Percentiles rank a stretch among this genome's conserved stretches.
Conservation (phyloP, 2,113 vertebrate species). For the Callionymus lyra region DNA sequence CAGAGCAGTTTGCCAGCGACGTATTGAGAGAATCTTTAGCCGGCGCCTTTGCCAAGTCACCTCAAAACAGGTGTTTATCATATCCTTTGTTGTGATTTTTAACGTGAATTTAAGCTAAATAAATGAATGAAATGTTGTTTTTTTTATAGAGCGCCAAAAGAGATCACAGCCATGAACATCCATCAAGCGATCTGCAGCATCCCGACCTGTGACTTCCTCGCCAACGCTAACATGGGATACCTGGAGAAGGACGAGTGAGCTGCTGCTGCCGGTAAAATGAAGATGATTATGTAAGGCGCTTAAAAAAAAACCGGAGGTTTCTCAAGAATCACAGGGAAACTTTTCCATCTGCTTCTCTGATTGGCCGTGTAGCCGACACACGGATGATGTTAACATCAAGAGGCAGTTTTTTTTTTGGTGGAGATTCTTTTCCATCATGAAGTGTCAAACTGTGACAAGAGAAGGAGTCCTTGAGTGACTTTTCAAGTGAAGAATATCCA, state of each 20-base stretch:
- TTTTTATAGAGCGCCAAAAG: conserved; percentile 78
- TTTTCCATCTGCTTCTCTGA: no score
- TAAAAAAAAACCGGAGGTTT: not conserved
- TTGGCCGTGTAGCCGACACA: no score
- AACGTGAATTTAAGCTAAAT: not conserved
- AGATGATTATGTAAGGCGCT: conserved; percentile 3
- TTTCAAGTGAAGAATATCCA: no score
- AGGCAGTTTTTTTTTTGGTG: no score
- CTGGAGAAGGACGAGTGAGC: conserved; percentile 59
- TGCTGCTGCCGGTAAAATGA: not conserved
- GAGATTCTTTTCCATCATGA: no score
- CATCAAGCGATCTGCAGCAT: conserved; percentile 88
- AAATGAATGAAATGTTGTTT: no score
- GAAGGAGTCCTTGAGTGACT: no score
- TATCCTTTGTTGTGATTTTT: no score
- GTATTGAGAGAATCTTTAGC: conserved; percentile 85
- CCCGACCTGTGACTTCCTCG: conserved; percentile 93
- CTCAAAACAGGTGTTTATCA: conserved; percentile 79
- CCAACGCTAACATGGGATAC: conserved; percentile 86
- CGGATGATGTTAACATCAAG: no score
- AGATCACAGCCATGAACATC: conserved; percentile 88
- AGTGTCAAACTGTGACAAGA: no score
- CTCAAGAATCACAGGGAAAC: no score
- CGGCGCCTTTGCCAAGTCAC: conserved; percentile 75
- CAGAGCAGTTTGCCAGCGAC: conserved; percentile 87